Evolutionary conservation across 2,797 vertebrate genomes (phyloP).

Genomic region (Ciconia nigra): DNA sequence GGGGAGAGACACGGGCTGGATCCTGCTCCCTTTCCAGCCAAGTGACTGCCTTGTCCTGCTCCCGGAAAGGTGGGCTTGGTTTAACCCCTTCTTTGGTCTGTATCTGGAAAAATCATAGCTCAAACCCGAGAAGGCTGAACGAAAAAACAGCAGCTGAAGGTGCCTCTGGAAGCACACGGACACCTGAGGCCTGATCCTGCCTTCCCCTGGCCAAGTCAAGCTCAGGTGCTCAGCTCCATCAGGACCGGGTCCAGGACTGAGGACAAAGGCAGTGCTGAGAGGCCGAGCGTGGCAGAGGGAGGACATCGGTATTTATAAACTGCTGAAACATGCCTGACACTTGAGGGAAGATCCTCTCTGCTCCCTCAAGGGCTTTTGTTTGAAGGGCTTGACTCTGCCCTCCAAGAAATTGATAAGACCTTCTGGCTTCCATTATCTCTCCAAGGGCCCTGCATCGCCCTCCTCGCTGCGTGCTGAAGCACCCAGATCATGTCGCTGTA

Average conservation of each 20-base stretch:
- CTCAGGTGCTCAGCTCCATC: neutral
- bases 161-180: neutral
- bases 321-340: neutral
- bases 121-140: neutral
- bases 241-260: neutral
- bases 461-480: fast-evolving
- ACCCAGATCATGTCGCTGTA: fast-evolving
- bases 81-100: neutral
- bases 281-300: fast-evolving
- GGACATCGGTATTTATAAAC: neutral
- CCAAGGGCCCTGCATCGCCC: fast-evolving
- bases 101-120: fast-evolving
- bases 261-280: fast-evolving
- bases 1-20: neutral
- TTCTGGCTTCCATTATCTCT: neutral
- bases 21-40: neutral
- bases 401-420: neutral
- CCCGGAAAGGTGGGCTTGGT: neutral
- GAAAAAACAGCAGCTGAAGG: neutral
- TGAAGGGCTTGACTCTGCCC: slow-evolving; percentile 16
- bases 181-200: neutral
- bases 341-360: neutral
- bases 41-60: neutral
- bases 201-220: neutral
- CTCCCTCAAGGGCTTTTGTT: neutral